Base-by-base conservation (phyloP, 2,888 invertebrate genomes). In the Malthinus flaveolus region DNA sequence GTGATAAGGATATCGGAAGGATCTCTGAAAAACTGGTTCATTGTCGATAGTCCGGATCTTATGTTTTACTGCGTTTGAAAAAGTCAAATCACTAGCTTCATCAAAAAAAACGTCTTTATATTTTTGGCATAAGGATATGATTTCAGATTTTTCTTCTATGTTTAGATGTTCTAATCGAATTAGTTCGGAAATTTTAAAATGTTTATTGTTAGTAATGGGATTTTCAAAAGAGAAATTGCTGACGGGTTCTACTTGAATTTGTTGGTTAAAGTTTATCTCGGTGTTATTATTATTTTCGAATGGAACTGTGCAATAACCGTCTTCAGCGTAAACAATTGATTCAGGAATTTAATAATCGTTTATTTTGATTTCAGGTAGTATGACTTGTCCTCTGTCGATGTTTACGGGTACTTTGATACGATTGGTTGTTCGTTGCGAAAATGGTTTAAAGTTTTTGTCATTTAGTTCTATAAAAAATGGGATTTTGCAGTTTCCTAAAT, bases 381-480 rank as follows among this genome's bases (percentile, higher is more conserved):
- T 15, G 13, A 35, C 34, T 46, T 46, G 34, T 35, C 46, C 15
- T 9, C 4, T 10, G 12, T 39, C 46, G 10, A 36, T 46, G 32
- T 46, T 46, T 8, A 37, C 47, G 4, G 47, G 47, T 10, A 47
- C 32, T 32, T n/a, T 10, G 1, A 10, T 7, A 7, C 7, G 6
- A 3, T 10, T 34, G 3, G 3, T 34, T 2, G 6, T 34, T 1
- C 4, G 11, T 47, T 47, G 33, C 11, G 11, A 33, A 7, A 31
- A 36, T 3, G 37, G 23, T 49, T 12, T n/a, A 36, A 35, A 49
- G n/a, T 36, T 49, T 5, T 15, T 13, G 3, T n/a, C 11, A 35
- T 35, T 35, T 35, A 34, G 7, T 15, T 36, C 49, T 2, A 36
- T 15, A 9, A 44, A 45, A 23, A 50, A 55, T 0, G 49, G 55